A percentile compares a stretch with the other conserved stretches of the same genome.
Conservation (phyloP, 2,888 invertebrate genomes). For the Villa cingulata region DNA sequence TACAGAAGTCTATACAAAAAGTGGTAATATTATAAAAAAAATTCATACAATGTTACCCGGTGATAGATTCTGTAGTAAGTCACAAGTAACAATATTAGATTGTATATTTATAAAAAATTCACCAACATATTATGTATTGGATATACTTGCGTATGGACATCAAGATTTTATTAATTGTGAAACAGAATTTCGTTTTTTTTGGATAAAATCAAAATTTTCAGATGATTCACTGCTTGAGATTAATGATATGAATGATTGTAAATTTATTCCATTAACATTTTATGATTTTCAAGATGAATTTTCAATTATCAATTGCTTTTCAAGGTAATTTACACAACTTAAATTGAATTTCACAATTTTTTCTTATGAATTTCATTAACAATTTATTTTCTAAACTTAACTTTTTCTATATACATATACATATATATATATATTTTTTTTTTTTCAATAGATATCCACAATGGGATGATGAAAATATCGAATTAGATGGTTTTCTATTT, state of each 20-base stretch:
- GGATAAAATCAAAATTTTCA: conserved; percentile 58
- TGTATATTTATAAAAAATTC: conserved; percentile 55
- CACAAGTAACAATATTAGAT: conserved; percentile 48
- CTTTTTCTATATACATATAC: too few relatives aligned
- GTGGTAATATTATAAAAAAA: conserved; percentile 42
- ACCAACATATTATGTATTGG: conserved; percentile 59
- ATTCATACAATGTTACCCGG: conserved; percentile 36
- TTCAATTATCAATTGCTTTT: conserved; percentile 18
- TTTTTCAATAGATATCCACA: conserved; percentile 20
- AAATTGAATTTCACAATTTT: not conserved
- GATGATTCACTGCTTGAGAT: conserved; percentile 36
- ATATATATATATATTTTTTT: not conserved
- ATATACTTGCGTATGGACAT: conserved; percentile 41
- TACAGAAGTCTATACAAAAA: conserved; percentile 56
- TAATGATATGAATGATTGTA: conserved; percentile 17
- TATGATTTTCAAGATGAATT: conserved; percentile 23
- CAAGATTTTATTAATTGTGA: conserved; percentile 30
- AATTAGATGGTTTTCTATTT: conserved; percentile 78
- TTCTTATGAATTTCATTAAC: not conserved
- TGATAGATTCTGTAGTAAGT: conserved; percentile 16
- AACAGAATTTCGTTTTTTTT: conserved; percentile 69
- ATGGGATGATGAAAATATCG: conserved; percentile 14
- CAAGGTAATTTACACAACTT: not conserved
- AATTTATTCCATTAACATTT: conserved; percentile 21
- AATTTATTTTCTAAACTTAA: not conserved